Conservation (phyloP, 2,113 vertebrate species). For the Saiga tatarica region DNA sequence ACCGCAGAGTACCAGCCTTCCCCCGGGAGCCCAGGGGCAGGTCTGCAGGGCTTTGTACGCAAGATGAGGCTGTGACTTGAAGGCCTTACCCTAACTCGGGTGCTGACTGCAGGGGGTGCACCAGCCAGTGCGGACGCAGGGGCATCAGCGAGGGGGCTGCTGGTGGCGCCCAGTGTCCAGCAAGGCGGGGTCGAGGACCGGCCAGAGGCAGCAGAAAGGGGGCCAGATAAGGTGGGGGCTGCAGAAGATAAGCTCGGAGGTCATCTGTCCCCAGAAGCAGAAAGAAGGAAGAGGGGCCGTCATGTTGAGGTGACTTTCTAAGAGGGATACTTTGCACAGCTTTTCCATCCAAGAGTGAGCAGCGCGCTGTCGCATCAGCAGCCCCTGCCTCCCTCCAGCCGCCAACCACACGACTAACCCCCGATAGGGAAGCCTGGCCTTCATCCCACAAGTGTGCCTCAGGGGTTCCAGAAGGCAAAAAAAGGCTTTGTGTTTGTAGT, state of each 20-base stretch:
- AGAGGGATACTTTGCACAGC: background rate
- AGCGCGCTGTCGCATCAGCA: background rate
- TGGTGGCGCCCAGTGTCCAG: background rate
- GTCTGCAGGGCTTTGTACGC: background rate
- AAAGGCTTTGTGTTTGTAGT: background rate
- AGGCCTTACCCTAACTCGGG: background rate
- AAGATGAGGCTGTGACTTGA: background rate
- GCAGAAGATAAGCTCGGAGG: background rate
- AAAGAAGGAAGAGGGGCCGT: background rate
- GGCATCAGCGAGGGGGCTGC: background rate
- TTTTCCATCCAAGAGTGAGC: background rate
- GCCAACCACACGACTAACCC: background rate
- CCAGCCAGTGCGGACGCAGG: background rate
- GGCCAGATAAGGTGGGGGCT: background rate
- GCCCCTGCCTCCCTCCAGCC: background rate
- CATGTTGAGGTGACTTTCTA: background rate
- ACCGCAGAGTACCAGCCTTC: background rate
- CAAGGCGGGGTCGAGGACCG: rapidly evolving
- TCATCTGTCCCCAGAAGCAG: background rate
- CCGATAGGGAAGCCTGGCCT: background rate
- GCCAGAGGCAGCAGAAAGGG: background rate
- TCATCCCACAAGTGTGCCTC: background rate
- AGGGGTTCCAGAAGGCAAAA: background rate
- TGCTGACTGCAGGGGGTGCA: background rate
- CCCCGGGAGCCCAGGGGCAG: background rate